Conservation (phyloP, 2,113 vertebrate genomes). For the Rutilus rutilus region DNA sequence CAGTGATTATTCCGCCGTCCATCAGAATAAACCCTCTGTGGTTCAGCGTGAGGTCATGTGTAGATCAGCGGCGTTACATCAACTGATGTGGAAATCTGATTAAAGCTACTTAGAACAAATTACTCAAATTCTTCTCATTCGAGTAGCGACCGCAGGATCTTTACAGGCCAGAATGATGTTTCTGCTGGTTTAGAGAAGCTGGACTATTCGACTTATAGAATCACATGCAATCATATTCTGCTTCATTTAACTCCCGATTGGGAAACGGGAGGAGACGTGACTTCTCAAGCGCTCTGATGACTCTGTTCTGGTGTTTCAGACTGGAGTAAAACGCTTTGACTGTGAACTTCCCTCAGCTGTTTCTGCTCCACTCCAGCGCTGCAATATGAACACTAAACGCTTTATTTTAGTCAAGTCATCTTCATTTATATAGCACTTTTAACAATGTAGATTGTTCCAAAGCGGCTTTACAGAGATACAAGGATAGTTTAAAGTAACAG, state of each 20-base stretch:
- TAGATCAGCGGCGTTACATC: slow-evolving; percentile 23
- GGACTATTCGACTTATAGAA: no score
- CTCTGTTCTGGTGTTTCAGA: not conserved
- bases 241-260: not conserved
- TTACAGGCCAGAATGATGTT: not conserved
- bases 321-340: not conserved
- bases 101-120: slow-evolving; percentile 48
- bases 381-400: not conserved
- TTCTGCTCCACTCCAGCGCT: not conserved
- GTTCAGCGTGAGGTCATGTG: slow-evolving; percentile 1
- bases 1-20: not conserved
- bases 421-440: no score
- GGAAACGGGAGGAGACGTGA: not conserved
- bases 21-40: not conserved
- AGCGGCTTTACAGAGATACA: no score
- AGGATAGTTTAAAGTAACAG: no score
- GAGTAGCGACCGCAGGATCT: not conserved
- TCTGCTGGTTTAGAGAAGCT: not conserved
- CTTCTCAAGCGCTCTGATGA: not conserved
- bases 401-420: no score
- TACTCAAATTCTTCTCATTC: slow-evolving; percentile 47
- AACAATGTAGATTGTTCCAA: no score
- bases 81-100: slow-evolving; percentile 54
- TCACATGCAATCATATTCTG: not conserved
- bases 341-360: not conserved